Percentiles rank a stretch among this genome's conserved stretches.
Evolutionary conservation across 2,797 vertebrate genomes (phyloP).

Genomic region (Melanogrammus aeglefinus): DNA sequence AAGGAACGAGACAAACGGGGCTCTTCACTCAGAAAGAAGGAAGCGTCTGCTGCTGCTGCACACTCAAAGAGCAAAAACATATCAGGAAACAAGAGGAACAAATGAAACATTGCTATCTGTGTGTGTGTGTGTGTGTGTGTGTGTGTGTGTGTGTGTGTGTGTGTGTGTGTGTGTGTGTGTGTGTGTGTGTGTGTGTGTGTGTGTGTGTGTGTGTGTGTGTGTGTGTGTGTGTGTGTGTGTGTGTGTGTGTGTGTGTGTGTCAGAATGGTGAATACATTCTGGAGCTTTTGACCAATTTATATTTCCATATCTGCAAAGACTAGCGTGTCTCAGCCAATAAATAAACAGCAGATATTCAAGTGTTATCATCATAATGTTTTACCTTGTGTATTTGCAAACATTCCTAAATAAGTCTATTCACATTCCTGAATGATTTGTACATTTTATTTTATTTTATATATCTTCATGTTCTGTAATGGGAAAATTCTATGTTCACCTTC

Average conservation of each 20-base stretch:
- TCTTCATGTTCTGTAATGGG: too few relatives aligned
- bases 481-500: too few relatives aligned
- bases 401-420: background rate
- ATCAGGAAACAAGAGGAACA: background rate
- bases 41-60: background rate
- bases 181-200: conserved; percentile 9
- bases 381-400: background rate
- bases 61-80: background rate
- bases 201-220: conserved; percentile 9
- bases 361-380: background rate
- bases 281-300: background rate
- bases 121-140: conserved; percentile 14
- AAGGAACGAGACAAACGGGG: conserved; percentile 46
- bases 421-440: background rate
- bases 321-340: background rate
- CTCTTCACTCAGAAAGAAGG: conserved; percentile 27
- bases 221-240: conserved; percentile 9
- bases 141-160: conserved; percentile 9
- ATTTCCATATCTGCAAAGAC: too few relatives aligned
- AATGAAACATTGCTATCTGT: background rate
- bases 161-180: conserved; percentile 9
- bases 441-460: too few relatives aligned
- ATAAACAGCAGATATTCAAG: background rate
- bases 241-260: conserved; percentile 2
- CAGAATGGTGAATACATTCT: background rate